A percentile compares a stretch with the other conserved stretches of the same genome.
Evolutionary conservation across 2,888 invertebrate species (phyloP).

Genomic region (Ectropis crepuscularia): DNA sequence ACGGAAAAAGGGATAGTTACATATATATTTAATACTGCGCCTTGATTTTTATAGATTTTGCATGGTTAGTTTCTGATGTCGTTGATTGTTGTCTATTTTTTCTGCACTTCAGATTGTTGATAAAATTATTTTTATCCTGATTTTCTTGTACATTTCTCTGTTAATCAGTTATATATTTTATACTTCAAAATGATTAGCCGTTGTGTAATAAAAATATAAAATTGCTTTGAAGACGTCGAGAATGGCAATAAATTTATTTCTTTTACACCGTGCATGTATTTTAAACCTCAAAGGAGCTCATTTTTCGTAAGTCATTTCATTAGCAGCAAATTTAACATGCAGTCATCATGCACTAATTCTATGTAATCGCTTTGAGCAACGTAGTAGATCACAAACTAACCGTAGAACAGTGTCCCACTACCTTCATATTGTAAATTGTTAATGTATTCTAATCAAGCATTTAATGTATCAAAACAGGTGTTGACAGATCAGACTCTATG

Average conservation of each 20-base stretch:
- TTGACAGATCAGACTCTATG: conserved; percentile 73
- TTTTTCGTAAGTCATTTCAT: conserved; percentile 24
- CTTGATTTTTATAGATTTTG: conserved; percentile 19
- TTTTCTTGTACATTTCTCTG: not conserved
- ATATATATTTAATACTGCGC: conserved; percentile 25
- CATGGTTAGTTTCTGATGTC: conserved; percentile 19
- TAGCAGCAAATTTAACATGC: conserved; percentile 60
- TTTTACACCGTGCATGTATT: conserved; percentile 16
- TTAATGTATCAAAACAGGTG: conserved; percentile 73
- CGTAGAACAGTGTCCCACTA: conserved; percentile 32
- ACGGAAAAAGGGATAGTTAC: conserved; percentile 6
- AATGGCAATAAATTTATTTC: not conserved
- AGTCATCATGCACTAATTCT: conserved; percentile 74
- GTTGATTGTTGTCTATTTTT: conserved; percentile 10
- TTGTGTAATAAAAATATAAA: not conserved
- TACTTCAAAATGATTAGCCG: not conserved
- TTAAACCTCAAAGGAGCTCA: not conserved
- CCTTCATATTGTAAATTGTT: conserved; percentile 53
- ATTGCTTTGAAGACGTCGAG: not conserved
- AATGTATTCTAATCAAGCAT: conserved; percentile 67
- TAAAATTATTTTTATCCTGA: not conserved
- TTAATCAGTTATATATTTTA: not conserved
- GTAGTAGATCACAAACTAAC: conserved; percentile 61
- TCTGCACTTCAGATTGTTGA: not conserved
- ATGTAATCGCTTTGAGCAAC: conserved; percentile 64